Percentiles rank a stretch among this genome's conserved stretches.
These are phyloP conservation scores for Calidris pugnax DNA, from an alignment of 2,113 vertebrate species.

Conservation along the genomic window DNA sequence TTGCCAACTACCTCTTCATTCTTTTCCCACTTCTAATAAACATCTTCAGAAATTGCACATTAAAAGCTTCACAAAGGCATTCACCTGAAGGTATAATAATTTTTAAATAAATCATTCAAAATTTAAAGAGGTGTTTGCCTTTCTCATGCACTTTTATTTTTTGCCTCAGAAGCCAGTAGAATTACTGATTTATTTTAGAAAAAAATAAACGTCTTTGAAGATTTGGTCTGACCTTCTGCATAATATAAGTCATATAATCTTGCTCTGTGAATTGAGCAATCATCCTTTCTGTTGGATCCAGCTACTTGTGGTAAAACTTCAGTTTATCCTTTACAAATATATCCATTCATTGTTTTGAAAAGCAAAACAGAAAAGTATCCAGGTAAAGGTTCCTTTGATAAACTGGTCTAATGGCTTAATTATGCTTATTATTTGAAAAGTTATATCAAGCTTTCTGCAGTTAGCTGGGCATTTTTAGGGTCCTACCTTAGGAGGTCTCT, in stretches of 20 bases:
- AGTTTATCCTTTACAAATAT: not conserved
- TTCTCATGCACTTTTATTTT: not conserved
- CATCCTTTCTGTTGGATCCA: not conserved
- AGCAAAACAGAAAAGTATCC: not conserved
- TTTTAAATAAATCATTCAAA: slow-evolving; percentile 4
- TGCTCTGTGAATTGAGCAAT: not conserved
- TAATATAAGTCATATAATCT: slow-evolving; percentile 35
- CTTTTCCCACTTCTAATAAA: not conserved
- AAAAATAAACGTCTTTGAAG: slow-evolving; percentile 4
- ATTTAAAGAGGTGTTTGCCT: slow-evolving; percentile 10
- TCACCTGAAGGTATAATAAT: not conserved
- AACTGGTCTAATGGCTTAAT: not conserved
- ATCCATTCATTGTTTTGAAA: not conserved
- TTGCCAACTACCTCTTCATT: not conserved
- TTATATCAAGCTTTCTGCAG: not conserved
- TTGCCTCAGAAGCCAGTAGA: not conserved
- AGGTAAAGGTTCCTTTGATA: not conserved
- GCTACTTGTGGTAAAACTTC: not conserved
- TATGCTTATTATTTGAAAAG: not conserved
- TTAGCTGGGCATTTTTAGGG: not conserved
- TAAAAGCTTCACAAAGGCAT: not conserved
- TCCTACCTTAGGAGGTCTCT: not conserved
- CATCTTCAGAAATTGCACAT: not conserved
- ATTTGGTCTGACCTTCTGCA: slow-evolving; percentile 38
- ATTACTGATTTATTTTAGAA: slow-evolving; percentile 14